Base-by-base conservation (phyloP, 2,113 vertebrate genomes). In the Notarius quadriscutis region DNA sequence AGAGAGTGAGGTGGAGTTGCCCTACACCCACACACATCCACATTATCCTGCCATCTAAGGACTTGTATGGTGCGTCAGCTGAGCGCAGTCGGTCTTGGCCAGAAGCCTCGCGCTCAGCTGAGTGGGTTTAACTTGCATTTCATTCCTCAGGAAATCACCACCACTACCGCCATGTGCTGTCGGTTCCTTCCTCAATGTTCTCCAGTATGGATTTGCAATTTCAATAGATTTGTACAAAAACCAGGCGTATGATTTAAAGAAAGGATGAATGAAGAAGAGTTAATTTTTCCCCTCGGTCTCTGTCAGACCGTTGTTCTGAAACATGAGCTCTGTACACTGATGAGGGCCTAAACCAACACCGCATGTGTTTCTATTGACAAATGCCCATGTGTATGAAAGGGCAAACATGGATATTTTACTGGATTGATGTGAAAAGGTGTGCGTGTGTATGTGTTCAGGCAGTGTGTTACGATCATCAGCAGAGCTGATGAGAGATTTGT, bases 401-500 rank as follows among this genome's bases (percentile, higher is more conserved):
- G 80, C 53, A 80, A 55, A 57, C 50, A 27, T n/a, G 30, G 53
- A 80, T 78, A 78, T 78, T 79, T 55, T 18, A 17, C 25, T 4
- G n/a, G n/a, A 79, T 50, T 75, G 20, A 51, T 50, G 41, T 5
- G n/a, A 81, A 27, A 63, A 75, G 25, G 60, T 86, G 77, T 81
- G 84, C 30, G 57, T 12, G 55, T 60, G 55, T 79, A 60, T 80
- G 84, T 67, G 60, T 25, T 11, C 57, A 53, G 57, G 58, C 25
- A 57, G 62, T 27, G 62, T 67, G 81, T 53, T 83, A 17, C 67
- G 25, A 50, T 83, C 62, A 65, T 83, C 15, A 51, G 22, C 27
- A 48, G 41, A 83, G 48, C 81, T 48, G 81, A 83, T 83, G 81
- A 83, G 62, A 83, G 62, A 67, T 65, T 8, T 67, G 22, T 65